A percentile compares a stretch with the other conserved stretches of the same genome.
phyloP scores from a whole-genome alignment of 2,113 vertebrate species.

The Notarius lentiginosus region DNA sequence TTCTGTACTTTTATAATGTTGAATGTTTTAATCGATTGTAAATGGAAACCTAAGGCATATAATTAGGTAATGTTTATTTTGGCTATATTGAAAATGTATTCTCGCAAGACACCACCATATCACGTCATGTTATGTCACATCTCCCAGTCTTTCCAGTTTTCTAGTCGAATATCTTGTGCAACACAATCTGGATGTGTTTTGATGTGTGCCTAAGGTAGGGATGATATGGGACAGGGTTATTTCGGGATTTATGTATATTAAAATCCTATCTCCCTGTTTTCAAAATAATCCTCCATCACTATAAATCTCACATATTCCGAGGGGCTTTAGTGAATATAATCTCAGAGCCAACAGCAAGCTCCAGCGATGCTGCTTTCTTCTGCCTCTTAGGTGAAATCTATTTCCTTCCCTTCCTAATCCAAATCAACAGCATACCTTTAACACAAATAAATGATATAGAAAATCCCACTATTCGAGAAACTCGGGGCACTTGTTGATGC shows the following conservation, averaged over 20 bases:
- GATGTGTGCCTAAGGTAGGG: slow-evolving; percentile 12
- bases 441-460: background rate
- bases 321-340: slow-evolving; percentile 24
- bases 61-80: background rate
- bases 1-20: background rate
- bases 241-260: slow-evolving; percentile 54
- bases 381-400: slow-evolving; percentile 28
- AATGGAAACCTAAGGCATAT: background rate
- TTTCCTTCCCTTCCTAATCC: background rate
- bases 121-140: background rate
- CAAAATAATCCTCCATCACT: slow-evolving; percentile 53
- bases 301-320: slow-evolving; percentile 45
- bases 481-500: background rate
- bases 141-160: background rate
- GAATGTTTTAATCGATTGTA: background rate
- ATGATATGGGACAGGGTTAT: slow-evolving; percentile 52
- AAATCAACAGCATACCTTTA: background rate
- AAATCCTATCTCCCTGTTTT: slow-evolving; percentile 52
- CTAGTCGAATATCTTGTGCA: background rate
- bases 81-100: background rate
- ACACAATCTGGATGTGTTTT: background rate
- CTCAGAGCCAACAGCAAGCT: slow-evolving; percentile 21
- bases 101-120: background rate
- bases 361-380: slow-evolving; percentile 12
- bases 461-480: background rate